phyloP scores from a whole-genome alignment of 2,888 invertebrate species.

The Rhagium mordax region DNA sequence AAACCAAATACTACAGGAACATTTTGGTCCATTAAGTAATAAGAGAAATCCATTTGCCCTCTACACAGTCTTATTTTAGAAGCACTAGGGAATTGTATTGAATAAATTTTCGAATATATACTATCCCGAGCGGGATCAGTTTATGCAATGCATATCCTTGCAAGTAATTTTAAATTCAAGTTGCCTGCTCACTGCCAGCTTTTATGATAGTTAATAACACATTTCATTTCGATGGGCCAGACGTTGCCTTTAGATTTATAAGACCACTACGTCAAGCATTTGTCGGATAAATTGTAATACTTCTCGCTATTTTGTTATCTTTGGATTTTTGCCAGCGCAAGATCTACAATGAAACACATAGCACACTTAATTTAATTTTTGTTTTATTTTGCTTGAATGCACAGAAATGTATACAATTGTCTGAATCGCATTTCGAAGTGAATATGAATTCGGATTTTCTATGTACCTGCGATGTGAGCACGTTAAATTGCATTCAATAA shows the following conservation, averaged over 20 bases:
- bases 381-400: no score
- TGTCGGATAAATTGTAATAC: not conserved
- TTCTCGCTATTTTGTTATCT: not conserved
- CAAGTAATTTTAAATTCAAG: constrained; percentile 23
- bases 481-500: no score
- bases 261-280: not conserved
- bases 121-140: not conserved
- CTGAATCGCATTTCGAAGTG: no score
- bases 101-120: constrained; percentile 20
- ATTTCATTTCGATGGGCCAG: not conserved
- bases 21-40: not conserved
- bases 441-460: no score
- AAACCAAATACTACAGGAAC: not conserved
- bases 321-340: no score
- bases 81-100: not conserved
- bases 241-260: not conserved
- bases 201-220: not conserved
- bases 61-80: not conserved
- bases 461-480: no score
- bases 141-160: constrained; percentile 8
- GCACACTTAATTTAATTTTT: no score
- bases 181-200: not conserved
- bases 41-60: not conserved
- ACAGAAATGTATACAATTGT: no score
- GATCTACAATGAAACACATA: no score